These are phyloP conservation scores for Scylla paramamosain DNA, from an alignment of 1,140 invertebrate genomes.

Conservation along the genomic window DNA sequence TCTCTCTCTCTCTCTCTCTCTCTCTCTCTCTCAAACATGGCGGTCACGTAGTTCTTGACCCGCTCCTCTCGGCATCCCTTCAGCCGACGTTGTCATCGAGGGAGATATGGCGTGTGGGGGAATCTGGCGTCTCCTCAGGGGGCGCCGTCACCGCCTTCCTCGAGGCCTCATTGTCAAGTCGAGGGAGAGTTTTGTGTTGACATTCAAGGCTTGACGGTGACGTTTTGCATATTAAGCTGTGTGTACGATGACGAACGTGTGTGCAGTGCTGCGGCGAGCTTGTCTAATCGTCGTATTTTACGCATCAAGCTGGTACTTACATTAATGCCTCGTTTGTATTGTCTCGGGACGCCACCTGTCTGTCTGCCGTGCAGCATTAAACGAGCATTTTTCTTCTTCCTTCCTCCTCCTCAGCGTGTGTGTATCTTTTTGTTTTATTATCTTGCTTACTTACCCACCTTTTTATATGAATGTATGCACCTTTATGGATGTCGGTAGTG, in stretches of 20 bases:
- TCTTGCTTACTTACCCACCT: not conserved
- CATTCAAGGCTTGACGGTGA: not conserved
- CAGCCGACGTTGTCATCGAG: not conserved
- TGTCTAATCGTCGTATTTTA: not conserved
- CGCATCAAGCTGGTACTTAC: not conserved
- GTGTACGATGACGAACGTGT: not conserved
- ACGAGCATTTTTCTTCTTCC: not conserved
- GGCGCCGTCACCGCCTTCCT: not conserved
- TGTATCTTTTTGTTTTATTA: not conserved
- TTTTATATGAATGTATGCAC: not conserved
- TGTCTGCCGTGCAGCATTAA: not conserved
- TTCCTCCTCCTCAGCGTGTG: not conserved
- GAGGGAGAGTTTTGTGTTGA: not conserved
- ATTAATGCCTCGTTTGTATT: slow-evolving; percentile 2
- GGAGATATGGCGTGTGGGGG: not conserved
- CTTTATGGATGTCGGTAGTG: not conserved
- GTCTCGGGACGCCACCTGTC: not conserved
- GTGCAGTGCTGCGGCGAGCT: not conserved
- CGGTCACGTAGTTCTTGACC: not conserved
- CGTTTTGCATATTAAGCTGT: slow-evolving; percentile 11
- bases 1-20: not conserved
- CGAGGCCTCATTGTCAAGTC: not conserved
- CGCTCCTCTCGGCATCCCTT: not conserved
- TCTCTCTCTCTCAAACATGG: slow-evolving; percentile 3
- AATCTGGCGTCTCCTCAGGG: not conserved